Base-by-base conservation (phyloP, 1,140 invertebrate genomes). In the Leptestheria dahalacensis region DNA sequence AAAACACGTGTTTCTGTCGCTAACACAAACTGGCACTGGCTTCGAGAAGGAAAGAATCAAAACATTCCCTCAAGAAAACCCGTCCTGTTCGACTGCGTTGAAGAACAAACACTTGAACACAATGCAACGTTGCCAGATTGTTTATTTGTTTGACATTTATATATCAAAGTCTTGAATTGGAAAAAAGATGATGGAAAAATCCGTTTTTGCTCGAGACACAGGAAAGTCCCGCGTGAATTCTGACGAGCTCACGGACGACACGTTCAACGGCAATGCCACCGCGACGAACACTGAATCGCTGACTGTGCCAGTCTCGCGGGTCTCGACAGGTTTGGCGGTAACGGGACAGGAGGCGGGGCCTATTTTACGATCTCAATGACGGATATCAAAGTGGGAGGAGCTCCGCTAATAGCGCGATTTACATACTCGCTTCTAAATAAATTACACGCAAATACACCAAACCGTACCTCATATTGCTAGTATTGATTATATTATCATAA, bases 281-380 rank as follows among this genome's bases (percentile, higher is more conserved):
- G 26, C 53, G 53, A 28, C 26, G 33, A 55, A 33, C 53, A 55
- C 53, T 55, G 53, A 55, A 55, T 55, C 53, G 53, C 20, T 28
- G 53, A 23, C 50, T 55, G 21, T 26, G 12, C 53, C 20, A 24
- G 26, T 33, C 18, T 55, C 53, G 53, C 50, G 26, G 20, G 26
- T 29, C 26, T 29, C 53, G 53, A 33, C 53, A 55, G 53, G 53
- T 55, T 55, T 55, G 21, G 26, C 53, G 25, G 26, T 29, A 23
- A 52, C 50, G 28, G 50, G 50, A 28, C 26, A 55, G 33, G 53
- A 33, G 53, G 53, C 9, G 53, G 53, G 11, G 53, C 53, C 53
- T 55, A 28, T 55, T 55, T 55, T 55, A 55, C 53, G 53, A 55
- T 55, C 53, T 55, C 53, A 21, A 41, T 55, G 53, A 55, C 53